A percentile compares a stretch with the other conserved stretches of the same genome.
Evolutionary conservation across 1,140 invertebrate genomes (phyloP).

Genomic region (Heliconius hermathena): DNA sequence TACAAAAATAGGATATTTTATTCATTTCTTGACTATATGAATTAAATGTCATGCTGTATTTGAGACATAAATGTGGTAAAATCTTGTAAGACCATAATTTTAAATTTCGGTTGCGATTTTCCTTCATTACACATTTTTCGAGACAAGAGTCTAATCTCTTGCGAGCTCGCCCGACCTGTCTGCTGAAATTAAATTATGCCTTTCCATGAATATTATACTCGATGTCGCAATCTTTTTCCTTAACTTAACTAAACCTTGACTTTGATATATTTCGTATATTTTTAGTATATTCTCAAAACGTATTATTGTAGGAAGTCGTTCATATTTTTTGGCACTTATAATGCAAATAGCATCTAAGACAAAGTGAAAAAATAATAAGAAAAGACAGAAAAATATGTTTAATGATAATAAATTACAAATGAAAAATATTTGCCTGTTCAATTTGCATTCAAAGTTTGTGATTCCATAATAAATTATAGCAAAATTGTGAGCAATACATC

Average conservation of each 20-base stretch:
- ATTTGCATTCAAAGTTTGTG: neutral
- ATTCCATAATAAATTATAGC: slow-evolving; percentile 2
- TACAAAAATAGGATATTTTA: slow-evolving; percentile 14
- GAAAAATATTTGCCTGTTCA: too few species aligned
- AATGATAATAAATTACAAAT: too few species aligned
- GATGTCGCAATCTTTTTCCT: slow-evolving; percentile 71
- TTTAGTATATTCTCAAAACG: neutral
- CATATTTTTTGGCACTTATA: neutral
- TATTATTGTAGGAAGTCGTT: neutral
- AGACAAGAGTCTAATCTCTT: slow-evolving; percentile 70
- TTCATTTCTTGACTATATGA: slow-evolving; percentile 16
- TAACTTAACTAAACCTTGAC: slow-evolving; percentile 63
- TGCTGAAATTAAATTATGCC: slow-evolving; percentile 75
- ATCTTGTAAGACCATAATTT: slow-evolving; percentile 67
- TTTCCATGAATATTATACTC: slow-evolving; percentile 79
- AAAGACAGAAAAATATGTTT: too few species aligned
- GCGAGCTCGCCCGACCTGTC: slow-evolving; percentile 61
- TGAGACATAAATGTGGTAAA: slow-evolving; percentile 56
- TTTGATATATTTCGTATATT: slow-evolving; percentile 51
- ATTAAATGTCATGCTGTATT: slow-evolving; percentile 39
- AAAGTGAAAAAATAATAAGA: too few species aligned
- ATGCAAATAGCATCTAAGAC: too few species aligned
- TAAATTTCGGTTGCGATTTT: slow-evolving; percentile 64
- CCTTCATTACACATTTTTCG: slow-evolving; percentile 71
- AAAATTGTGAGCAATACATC: neutral